Conservation (phyloP, 92 coral and sea anemone genomes). For the Parazoanthus atlanticus region DNA sequence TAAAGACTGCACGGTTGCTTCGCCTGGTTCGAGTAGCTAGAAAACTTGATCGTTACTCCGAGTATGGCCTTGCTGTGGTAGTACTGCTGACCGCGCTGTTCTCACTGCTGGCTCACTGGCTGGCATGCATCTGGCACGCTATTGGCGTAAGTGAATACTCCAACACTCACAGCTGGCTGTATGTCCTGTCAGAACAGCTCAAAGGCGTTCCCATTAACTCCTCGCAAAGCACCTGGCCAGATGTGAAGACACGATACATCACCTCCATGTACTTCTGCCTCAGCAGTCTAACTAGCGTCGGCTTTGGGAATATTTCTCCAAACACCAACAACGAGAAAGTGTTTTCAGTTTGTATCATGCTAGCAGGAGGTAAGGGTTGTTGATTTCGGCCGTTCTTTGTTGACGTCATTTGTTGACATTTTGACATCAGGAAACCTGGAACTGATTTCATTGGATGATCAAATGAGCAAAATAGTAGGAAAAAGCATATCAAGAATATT, state of each 20-base stretch:
- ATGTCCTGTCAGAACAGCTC: conserved; percentile 55
- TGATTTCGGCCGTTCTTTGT: too few species aligned
- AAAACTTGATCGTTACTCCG: conserved; percentile 97
- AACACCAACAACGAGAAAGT: conserved; percentile 90
- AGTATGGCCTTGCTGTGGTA: conserved; percentile 95
- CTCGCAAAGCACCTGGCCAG: conserved; percentile 50
- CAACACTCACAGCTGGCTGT: conserved; percentile 77
- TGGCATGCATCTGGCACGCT: conserved; percentile 95
- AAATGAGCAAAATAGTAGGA: too few species aligned
- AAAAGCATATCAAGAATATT: too few species aligned
- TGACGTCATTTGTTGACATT: too few species aligned
- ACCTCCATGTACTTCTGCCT: conserved; percentile 90
- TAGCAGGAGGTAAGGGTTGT: conserved; percentile 82
- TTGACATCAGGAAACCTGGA: too few species aligned
- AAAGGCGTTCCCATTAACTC: conserved; percentile 35
- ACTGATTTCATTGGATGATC: too few species aligned
- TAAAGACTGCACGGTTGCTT: conserved; percentile 92
- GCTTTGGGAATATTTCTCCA: conserved; percentile 96
- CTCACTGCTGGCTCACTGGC: conserved; percentile 94
- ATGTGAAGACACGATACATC: conserved; percentile 67
- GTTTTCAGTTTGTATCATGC: conserved; percentile 91
- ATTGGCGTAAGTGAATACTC: conserved; percentile 68
- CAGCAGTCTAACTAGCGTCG: conserved; percentile 95
- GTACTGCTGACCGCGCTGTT: conserved; percentile 89
- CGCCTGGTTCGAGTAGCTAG: conserved; percentile 96